A percentile compares a stretch with the other conserved stretches of the same genome.
Conservation (phyloP, 2,797 vertebrate species). For the Xyrichtys novacula region DNA sequence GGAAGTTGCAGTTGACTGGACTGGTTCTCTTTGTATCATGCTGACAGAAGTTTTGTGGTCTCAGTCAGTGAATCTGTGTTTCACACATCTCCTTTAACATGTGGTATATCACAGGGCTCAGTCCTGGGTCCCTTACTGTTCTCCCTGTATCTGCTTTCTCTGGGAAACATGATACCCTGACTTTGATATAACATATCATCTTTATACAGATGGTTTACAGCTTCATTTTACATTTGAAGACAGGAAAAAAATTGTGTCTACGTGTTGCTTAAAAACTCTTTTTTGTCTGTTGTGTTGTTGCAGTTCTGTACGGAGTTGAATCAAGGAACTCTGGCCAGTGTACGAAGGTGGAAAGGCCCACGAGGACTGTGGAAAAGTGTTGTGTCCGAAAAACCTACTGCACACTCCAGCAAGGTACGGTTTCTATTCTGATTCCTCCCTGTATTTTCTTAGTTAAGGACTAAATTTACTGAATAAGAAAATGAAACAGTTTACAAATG, state of each 20-base stretch:
- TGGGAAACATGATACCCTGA: too few species aligned
- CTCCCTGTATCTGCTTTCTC: too few species aligned
- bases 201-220: too few species aligned
- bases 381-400: slow-evolving; percentile 88
- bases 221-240: background rate
- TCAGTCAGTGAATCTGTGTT: too few species aligned
- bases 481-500: too few species aligned
- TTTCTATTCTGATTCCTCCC: background rate
- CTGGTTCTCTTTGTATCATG: too few species aligned
- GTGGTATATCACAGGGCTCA: too few species aligned
- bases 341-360: slow-evolving; percentile 91
- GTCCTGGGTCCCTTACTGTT: too few species aligned
- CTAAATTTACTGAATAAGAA: background rate
- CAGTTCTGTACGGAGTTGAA: slow-evolving; percentile 96
- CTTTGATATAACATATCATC: too few species aligned
- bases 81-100: too few species aligned
- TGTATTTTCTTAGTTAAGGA: background rate
- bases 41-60: too few species aligned
- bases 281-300: slow-evolving; percentile 60
- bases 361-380: slow-evolving; percentile 91
- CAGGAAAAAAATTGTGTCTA: background rate
- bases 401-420: slow-evolving; percentile 85
- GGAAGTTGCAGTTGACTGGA: too few species aligned
- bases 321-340: slow-evolving; percentile 89
- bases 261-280: background rate